Percentiles rank a stretch among this genome's conserved stretches.
Conservation (phyloP, 2,113 vertebrate genomes). For the Cavia porcellus region DNA sequence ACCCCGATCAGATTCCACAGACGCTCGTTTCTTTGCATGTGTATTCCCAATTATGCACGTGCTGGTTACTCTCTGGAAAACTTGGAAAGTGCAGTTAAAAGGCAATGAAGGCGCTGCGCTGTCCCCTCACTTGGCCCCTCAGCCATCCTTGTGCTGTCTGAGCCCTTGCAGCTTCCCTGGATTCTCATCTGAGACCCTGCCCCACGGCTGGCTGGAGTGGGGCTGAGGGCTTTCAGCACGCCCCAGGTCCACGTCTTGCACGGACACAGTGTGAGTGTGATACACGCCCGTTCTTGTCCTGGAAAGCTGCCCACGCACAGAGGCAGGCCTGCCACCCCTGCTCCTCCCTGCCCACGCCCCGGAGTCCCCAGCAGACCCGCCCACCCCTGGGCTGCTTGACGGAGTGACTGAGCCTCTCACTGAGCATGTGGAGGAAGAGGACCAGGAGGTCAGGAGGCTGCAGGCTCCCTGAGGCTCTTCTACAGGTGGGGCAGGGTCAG, state of each 20-base stretch:
- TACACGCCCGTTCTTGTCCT: background rate
- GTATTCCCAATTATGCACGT: rapidly evolving
- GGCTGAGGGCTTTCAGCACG: background rate
- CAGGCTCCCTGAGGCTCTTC: background rate
- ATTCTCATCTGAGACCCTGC: background rate
- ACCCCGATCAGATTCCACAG: too few species aligned
- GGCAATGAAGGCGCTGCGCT: rapidly evolving
- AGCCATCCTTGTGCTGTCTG: background rate
- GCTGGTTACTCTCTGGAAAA: background rate
- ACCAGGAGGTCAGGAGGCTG: background rate
- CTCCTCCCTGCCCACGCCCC: background rate
- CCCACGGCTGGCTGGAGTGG: background rate
- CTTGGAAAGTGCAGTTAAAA: background rate
- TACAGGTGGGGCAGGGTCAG: background rate
- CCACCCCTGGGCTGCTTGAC: rapidly evolving
- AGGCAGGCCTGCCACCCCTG: background rate
- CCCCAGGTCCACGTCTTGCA: background rate
- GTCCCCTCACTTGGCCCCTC: background rate
- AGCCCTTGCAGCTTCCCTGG: background rate
- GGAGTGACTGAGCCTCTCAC: background rate
- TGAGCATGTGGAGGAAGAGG: background rate
- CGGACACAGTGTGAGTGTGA: background rate
- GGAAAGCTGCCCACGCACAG: background rate
- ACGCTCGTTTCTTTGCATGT: background rate
- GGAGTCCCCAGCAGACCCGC: background rate